These are phyloP conservation scores for Gambusia affinis DNA, from an alignment of 2,113 vertebrate species.

Conservation along the genomic window DNA sequence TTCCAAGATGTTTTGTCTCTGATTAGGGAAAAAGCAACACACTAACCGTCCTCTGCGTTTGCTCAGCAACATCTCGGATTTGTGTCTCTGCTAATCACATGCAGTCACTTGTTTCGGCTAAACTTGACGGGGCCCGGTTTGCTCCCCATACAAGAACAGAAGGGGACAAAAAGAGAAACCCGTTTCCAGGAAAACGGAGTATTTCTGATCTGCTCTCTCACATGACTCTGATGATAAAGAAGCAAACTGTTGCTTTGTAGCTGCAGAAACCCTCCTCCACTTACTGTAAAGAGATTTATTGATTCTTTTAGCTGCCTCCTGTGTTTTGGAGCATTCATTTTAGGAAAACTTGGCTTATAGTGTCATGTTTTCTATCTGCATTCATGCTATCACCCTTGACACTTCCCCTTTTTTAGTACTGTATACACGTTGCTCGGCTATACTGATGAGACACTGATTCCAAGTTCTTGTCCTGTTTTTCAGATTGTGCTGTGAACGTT, in stretches of 20 bases:
- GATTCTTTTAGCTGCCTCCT: background rate
- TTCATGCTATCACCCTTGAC: background rate
- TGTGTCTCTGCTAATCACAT: conserved; percentile 36
- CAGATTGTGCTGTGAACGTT: conserved; percentile 91
- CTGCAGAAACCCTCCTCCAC: background rate
- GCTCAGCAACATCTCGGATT: conserved; percentile 37
- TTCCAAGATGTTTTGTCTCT: conserved; percentile 12
- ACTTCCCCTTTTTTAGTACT: background rate
- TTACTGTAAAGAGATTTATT: background rate
- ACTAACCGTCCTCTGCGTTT: background rate
- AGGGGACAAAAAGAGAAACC: conserved; percentile 2
- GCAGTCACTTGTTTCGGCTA: conserved; percentile 16
- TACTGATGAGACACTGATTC: conserved; percentile 26
- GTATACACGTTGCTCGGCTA: background rate
- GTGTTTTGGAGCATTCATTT: background rate
- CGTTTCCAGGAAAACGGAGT: conserved; percentile 15
- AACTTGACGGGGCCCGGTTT: conserved; percentile 3
- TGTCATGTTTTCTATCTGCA: background rate
- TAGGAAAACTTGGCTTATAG: background rate
- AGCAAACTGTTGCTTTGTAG: background rate
- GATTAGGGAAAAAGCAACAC: background rate
- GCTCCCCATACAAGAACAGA: conserved; percentile 20
- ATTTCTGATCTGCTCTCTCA: background rate
- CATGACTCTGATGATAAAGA: background rate
- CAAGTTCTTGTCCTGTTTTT: conserved; percentile 50